phyloP scores from a whole-genome alignment of 2,888 invertebrate species.

The Morpho deidamia region DNA sequence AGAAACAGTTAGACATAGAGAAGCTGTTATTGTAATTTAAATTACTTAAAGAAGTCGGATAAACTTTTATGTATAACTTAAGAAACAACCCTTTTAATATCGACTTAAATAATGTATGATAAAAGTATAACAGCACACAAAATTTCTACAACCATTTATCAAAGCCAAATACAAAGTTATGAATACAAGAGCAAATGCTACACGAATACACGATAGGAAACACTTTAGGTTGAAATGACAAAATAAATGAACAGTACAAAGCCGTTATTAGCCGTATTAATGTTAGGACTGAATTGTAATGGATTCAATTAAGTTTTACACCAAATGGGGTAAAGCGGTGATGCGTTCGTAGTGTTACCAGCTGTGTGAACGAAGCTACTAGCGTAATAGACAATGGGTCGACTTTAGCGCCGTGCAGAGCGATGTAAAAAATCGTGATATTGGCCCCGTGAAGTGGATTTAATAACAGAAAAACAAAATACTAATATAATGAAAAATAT shows the following conservation, averaged over 20 bases:
- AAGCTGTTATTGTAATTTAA: slow-evolving; percentile 17
- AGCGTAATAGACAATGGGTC: slow-evolving; percentile 63
- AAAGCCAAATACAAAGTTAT: slow-evolving; percentile 16
- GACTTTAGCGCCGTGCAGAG: slow-evolving; percentile 63
- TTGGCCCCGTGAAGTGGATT: background rate
- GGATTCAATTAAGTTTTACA: background rate
- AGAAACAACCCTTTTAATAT: background rate
- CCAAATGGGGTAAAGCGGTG: slow-evolving; percentile 18
- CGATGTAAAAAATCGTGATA: slow-evolving; percentile 30
- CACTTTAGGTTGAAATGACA: slow-evolving; percentile 13
- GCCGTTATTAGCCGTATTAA: too few relatives aligned
- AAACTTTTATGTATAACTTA: background rate
- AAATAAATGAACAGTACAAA: slow-evolving; percentile 21
- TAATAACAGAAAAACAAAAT: background rate
- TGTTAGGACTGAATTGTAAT: too few relatives aligned
- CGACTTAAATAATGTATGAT: background rate
- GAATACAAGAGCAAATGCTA: slow-evolving; percentile 19
- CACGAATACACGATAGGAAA: slow-evolving; percentile 16
- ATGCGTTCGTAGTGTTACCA: slow-evolving; percentile 32
- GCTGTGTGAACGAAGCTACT: slow-evolving; percentile 36
- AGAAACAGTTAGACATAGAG: slow-evolving; percentile 31
- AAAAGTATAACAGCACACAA: slow-evolving; percentile 6
- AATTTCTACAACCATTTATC: slow-evolving; percentile 15
- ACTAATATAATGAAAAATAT: too few relatives aligned
- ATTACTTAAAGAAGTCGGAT: background rate